These are phyloP conservation scores for Trichopoda pennipes DNA, from an alignment of 2,888 invertebrate genomes.

Conservation along the genomic window DNA sequence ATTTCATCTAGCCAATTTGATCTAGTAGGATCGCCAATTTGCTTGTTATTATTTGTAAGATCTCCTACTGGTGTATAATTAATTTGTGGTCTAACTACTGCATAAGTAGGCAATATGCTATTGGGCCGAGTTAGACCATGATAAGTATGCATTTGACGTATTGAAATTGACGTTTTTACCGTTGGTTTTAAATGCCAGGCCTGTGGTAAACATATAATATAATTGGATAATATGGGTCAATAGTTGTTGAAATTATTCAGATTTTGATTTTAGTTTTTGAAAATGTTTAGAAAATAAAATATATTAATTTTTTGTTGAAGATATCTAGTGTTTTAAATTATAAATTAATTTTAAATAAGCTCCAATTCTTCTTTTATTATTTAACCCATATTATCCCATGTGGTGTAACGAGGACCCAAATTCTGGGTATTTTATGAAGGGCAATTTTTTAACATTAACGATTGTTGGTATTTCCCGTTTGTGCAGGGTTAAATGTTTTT, in stretches of 20 bases:
- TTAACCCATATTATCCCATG: conserved; percentile 79
- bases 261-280: neutral
- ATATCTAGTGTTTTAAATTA: conserved; percentile 47
- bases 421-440: neutral
- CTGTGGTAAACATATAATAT: conserved; percentile 75
- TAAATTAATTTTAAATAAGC: conserved; percentile 45
- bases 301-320: conserved; percentile 24
- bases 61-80: conserved; percentile 51
- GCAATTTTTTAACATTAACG: neutral
- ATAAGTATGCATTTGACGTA: conserved; percentile 64
- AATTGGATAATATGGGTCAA: conserved; percentile 79
- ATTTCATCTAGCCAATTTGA: conserved; percentile 75
- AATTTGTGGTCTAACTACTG: conserved; percentile 45
- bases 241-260: conserved; percentile 31
- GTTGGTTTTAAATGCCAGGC: conserved; percentile 70
- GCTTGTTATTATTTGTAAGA: conserved; percentile 41
- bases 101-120: conserved; percentile 43
- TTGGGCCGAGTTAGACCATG: conserved; percentile 20
- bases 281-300: conserved; percentile 18
- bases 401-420: conserved; percentile 2
- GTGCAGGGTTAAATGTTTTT: conserved; percentile 6
- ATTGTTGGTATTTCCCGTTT: conserved; percentile 68
- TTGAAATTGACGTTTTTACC: conserved; percentile 5
- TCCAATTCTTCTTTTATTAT: conserved; percentile 29
- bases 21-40: conserved; percentile 75